These are phyloP conservation scores for Aphodius sticticus DNA, from an alignment of 2,888 invertebrate species.

Conservation along the genomic window DNA sequence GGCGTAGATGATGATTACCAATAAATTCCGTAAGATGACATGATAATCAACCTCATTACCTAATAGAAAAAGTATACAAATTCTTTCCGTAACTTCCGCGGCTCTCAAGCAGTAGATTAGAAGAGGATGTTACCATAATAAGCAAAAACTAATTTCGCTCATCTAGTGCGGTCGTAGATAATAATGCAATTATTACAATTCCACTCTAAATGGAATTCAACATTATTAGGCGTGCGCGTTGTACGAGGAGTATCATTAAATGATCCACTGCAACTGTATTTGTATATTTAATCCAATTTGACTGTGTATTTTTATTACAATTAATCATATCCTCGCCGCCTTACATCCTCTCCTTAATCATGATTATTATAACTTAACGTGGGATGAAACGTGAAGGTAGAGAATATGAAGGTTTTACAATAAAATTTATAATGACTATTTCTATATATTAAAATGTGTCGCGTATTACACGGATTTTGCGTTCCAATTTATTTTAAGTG, in stretches of 20 bases:
- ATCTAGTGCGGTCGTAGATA: background rate
- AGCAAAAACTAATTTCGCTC: background rate
- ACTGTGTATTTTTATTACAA: background rate
- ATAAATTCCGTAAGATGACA: background rate
- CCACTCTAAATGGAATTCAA: background rate
- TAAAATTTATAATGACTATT: background rate
- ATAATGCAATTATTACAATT: slow-evolving; percentile 4
- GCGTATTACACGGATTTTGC: background rate
- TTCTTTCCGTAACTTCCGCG: background rate
- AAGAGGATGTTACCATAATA: background rate
- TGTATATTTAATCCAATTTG: background rate
- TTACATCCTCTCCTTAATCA: background rate
- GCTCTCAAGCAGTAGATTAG: background rate
- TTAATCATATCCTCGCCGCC: background rate
- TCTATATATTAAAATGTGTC: background rate
- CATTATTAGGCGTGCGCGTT: background rate
- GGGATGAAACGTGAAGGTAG: background rate
- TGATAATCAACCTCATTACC: background rate
- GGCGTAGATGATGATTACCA: too few relatives aligned
- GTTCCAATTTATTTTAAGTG: background rate
- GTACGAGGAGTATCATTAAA: background rate
- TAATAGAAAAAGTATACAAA: background rate
- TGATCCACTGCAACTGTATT: background rate
- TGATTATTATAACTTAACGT: background rate
- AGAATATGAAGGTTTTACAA: background rate